phyloP scores from a whole-genome alignment of 2,113 vertebrate genomes.

The Oryzias javanicus region DNA sequence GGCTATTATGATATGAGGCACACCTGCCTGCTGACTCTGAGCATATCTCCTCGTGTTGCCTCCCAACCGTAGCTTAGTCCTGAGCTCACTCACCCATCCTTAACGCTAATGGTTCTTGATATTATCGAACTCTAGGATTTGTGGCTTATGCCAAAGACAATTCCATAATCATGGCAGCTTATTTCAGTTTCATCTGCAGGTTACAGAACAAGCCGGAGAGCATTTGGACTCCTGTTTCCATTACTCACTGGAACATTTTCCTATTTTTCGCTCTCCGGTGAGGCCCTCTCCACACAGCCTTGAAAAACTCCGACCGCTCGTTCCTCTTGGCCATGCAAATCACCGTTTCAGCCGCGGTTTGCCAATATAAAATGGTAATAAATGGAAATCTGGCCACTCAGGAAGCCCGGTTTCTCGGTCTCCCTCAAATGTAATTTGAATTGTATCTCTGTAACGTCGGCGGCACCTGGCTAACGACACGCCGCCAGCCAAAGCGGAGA shows the following conservation, averaged over 20 bases:
- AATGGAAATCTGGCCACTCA: conserved; percentile 57
- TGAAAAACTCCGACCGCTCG: conserved; percentile 56
- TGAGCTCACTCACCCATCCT: conserved; percentile 54
- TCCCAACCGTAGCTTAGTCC: conserved; percentile 55
- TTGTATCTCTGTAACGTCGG: conserved; percentile 15
- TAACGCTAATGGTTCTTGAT: conserved; percentile 59
- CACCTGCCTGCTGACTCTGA: conserved; percentile 72
- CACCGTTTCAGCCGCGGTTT: conserved; percentile 22
- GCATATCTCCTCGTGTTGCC: conserved; percentile 43
- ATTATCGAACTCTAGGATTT: conserved; percentile 39
- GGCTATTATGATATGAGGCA: conserved; percentile 72
- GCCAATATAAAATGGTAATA: conserved; percentile 52
- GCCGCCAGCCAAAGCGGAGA: conserved; percentile 26
- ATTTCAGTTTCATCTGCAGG: conserved; percentile 33
- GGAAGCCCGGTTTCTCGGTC: conserved; percentile 6
- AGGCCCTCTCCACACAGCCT: conserved; percentile 45
- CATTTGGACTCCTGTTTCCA: conserved; percentile 60
- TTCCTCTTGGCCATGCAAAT: conserved; percentile 68
- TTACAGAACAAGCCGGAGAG: conserved; percentile 19
- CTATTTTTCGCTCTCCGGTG: conserved; percentile 34
- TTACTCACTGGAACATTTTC: conserved; percentile 59
- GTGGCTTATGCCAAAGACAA: conserved; percentile 60
- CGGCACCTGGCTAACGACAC: conserved; percentile 31
- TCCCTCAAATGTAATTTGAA: conserved; percentile 12
- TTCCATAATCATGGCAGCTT: conserved; percentile 37